Percentiles rank a stretch among this genome's conserved stretches.
Conservation (phyloP, 2,113 vertebrate genomes). For the Nematolebias whitei region DNA sequence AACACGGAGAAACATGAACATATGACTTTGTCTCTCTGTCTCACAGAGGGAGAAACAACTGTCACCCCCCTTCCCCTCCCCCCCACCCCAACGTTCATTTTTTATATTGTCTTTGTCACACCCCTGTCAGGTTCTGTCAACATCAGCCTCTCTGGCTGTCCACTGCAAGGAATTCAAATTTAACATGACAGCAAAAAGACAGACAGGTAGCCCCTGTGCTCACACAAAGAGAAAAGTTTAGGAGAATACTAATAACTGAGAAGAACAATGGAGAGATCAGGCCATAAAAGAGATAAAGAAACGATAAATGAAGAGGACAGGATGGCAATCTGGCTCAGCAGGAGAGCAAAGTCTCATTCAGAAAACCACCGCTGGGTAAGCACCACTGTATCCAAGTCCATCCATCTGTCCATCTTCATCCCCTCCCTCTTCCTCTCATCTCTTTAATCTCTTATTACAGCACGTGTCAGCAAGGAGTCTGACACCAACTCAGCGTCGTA, state of each 20-base stretch:
- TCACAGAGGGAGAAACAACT: neutral
- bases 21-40: constrained; percentile 10
- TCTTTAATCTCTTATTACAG: constrained; percentile 57
- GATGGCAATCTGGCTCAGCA: neutral
- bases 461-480: constrained; percentile 55
- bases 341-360: constrained; percentile 23
- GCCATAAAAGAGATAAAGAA: constrained; percentile 1
- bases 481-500: constrained; percentile 67
- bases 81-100: constrained; percentile 35
- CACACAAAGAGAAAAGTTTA: constrained; percentile 7
- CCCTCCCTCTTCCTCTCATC: constrained; percentile 1
- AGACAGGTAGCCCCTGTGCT: constrained; percentile 4
- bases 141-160: constrained; percentile 48
- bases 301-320: constrained; percentile 9
- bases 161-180: constrained; percentile 64
- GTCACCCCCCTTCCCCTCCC: constrained; percentile 13
- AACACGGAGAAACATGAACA: constrained; percentile 7
- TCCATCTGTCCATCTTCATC: constrained; percentile 43
- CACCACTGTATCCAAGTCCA: constrained; percentile 27
- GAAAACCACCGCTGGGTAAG: constrained; percentile 1
- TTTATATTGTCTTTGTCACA: constrained; percentile 40
- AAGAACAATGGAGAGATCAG: constrained; percentile 5
- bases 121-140: constrained; percentile 56
- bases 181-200: constrained; percentile 37
- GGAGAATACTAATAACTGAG: neutral